These are phyloP conservation scores for Fringilla coelebs DNA, from an alignment of 2,797 vertebrate genomes.

Conservation along the genomic window DNA sequence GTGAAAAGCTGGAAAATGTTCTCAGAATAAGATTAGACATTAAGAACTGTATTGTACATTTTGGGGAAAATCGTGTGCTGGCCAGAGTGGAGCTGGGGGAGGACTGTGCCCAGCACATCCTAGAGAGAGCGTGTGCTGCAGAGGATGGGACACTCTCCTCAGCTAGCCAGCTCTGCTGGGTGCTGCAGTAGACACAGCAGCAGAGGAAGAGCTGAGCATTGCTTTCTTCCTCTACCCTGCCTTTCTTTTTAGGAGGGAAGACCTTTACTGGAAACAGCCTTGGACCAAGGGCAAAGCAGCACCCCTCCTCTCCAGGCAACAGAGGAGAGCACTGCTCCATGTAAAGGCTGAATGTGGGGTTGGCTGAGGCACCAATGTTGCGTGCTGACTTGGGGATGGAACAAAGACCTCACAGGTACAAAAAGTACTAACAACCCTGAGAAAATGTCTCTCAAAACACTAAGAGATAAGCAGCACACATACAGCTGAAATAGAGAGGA, in stretches of 20 bases:
- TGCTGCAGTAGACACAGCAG: neutral
- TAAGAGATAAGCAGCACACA: neutral
- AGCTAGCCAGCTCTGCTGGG: neutral
- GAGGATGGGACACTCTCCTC: neutral
- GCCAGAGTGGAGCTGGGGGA: neutral
- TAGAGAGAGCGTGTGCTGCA: neutral
- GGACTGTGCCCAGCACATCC: neutral
- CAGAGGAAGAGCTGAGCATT: accelerated
- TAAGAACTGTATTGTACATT: neutral
- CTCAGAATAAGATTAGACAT: constrained; percentile 35
- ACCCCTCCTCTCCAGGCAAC: neutral
- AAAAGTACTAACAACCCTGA: neutral
- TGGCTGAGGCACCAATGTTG: neutral
- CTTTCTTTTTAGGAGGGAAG: neutral
- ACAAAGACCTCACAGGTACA: neutral
- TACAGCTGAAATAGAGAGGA: neutral
- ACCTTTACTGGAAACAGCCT: neutral
- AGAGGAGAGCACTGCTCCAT: neutral
- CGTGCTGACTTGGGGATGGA: neutral
- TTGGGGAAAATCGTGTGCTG: neutral
- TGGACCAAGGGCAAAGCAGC: neutral
- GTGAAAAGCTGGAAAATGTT: neutral
- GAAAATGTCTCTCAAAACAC: neutral
- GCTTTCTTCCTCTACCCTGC: neutral
- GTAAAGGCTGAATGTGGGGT: neutral